Percentiles rank a stretch among this genome's conserved stretches.
Evolutionary conservation across 1,140 invertebrate genomes (phyloP).

Genomic region (Cepaea nemoralis): DNA sequence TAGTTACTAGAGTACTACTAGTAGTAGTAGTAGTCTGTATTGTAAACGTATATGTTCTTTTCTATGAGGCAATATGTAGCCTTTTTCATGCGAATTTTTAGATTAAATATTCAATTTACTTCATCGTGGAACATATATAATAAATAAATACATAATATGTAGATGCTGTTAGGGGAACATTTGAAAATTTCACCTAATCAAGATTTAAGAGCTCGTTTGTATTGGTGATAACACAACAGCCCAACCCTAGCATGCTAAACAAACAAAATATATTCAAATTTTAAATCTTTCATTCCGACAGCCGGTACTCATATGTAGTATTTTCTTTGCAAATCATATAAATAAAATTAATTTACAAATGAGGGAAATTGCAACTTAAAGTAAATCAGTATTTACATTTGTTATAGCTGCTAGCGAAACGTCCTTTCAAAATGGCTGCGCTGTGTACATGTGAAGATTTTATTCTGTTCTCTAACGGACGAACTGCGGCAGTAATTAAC

Average conservation of each 20-base stretch:
- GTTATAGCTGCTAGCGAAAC: background rate
- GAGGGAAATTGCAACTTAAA: background rate
- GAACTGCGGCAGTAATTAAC: background rate
- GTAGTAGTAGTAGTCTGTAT: no score
- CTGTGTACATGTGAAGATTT: slow-evolving; percentile 6
- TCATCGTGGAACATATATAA: no score
- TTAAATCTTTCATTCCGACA: background rate
- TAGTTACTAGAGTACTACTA: no score
- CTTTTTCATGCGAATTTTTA: no score
- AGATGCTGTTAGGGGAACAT: background rate
- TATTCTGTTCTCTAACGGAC: slow-evolving; percentile 8
- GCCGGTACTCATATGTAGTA: no score
- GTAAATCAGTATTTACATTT: slow-evolving; percentile 23
- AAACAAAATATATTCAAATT: background rate
- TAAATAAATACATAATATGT: no score
- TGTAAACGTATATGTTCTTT: no score
- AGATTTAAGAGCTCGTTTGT: background rate
- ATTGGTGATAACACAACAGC: background rate
- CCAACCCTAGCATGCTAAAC: background rate
- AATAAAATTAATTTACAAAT: background rate
- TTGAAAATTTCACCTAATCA: background rate
- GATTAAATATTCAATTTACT: no score
- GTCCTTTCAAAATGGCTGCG: slow-evolving; percentile 35
- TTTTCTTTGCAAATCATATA: no score
- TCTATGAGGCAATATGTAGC: no score